A percentile compares a stretch with the other conserved stretches of the same genome.
These are phyloP conservation scores for Strigops habroptila DNA, from an alignment of 2,113 vertebrate genomes.

Conservation along the genomic window DNA sequence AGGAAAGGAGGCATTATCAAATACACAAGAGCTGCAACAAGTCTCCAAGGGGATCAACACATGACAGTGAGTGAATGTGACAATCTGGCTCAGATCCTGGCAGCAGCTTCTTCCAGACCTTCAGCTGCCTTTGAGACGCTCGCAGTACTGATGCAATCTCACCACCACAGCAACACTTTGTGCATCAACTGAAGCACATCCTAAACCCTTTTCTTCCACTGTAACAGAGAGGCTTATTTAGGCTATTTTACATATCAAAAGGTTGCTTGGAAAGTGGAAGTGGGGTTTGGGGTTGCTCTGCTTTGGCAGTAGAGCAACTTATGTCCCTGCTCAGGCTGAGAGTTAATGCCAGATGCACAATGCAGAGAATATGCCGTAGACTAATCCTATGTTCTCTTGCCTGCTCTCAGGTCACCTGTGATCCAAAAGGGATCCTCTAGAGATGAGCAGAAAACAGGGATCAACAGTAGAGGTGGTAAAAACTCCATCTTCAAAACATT, in stretches of 20 bases:
- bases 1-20: background rate
- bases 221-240: background rate
- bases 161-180: background rate
- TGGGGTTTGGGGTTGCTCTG: background rate
- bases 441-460: background rate
- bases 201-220: background rate
- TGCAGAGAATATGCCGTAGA: accelerated
- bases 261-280: background rate
- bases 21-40: background rate
- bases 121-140: conserved; percentile 4
- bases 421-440: background rate
- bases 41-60: background rate
- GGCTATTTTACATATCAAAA: background rate
- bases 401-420: background rate
- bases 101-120: conserved; percentile 10
- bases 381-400: accelerated
- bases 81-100: background rate
- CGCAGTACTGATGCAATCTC: background rate
- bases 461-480: background rate
- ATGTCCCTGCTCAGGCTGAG: accelerated
- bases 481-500: background rate
- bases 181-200: background rate
- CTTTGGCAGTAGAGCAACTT: background rate
- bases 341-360: background rate
- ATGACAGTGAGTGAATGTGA: background rate